Base-by-base conservation (phyloP, 1,140 invertebrate genomes). In the Achroia grisella region DNA sequence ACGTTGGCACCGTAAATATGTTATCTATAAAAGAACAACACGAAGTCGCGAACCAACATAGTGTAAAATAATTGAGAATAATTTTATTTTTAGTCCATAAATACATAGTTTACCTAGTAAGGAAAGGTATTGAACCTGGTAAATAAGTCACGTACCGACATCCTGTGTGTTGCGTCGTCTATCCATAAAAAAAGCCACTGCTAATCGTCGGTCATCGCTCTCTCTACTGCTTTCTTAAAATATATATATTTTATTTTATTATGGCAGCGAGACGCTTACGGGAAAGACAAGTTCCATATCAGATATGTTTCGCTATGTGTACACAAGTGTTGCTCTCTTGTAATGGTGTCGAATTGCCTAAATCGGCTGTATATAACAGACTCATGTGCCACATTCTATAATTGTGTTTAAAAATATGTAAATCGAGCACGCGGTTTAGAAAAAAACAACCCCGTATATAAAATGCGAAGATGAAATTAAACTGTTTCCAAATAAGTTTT, bases 191-290 rank as follows among this genome's bases (percentile, higher is more conserved):
- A 77, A 75, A 62, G 48, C 52, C 62, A 57, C 63, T 32, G 55
- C 69, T 78, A 75, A 78, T 78, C 77, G 66, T 23, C 63, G 75
- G 77, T 78, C 77, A 77, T 71, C 67, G 77, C 71, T 59, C 74
- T 59, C 74, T 62, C 48, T 49, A 59, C 40, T 53, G 49, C 50
- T 61, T 63, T 54, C 48, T 32, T 58, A 54, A 55, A 54, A 60
- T 53, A 52, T 48, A 61, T 63, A 60, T 10, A n/a, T 65, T 58
- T 63, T 58, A 63, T 61, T 55, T 57, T 55, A 39, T 35, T 35
- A 37, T 39, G 33, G 43, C 36, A 23, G 2, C 6, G 2, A 3
- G 17, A 51, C 53, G 42, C 32, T 70, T 66, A 63, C 63, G 58
- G 52, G 56, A 67, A 56, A 68, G 44, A 66, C 58, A 44, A 60